These are phyloP conservation scores for Psilanteris sp. DNA, from an alignment of 1,140 invertebrate species.

Conservation along the genomic window DNA sequence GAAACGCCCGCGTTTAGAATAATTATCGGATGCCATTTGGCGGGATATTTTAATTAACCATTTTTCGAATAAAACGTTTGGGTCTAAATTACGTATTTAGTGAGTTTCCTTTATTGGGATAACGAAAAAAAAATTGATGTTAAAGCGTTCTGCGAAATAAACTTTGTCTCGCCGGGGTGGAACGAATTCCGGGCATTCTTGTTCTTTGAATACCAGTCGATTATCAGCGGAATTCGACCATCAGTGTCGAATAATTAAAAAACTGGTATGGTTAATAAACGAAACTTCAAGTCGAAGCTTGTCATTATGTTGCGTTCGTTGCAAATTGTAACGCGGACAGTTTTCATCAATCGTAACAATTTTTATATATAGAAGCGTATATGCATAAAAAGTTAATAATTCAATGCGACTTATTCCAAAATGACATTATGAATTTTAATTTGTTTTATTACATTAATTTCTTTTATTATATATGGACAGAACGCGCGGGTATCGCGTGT, in stretches of 20 bases:
- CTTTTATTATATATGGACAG: too few species aligned
- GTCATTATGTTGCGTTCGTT: too few species aligned
- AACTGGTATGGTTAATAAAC: constrained; percentile 46
- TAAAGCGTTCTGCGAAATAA: constrained; percentile 20
- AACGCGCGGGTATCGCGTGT: too few species aligned
- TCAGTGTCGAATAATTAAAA: constrained; percentile 54
- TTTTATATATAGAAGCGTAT: too few species aligned
- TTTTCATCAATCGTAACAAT: too few species aligned
- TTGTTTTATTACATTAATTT: too few species aligned
- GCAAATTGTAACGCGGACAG: too few species aligned
- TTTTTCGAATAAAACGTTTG: constrained; percentile 1
- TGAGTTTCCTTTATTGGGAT: constrained; percentile 43
- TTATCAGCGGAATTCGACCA: constrained; percentile 47
- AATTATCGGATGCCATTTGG: background rate
- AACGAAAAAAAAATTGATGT: constrained; percentile 42
- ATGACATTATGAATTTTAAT: too few species aligned
- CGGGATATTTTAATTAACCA: constrained; percentile 24
- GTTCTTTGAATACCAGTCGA: constrained; percentile 46
- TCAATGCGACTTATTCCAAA: too few species aligned
- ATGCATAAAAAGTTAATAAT: too few species aligned
- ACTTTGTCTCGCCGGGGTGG: constrained; percentile 38
- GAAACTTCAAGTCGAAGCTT: constrained; percentile 8
- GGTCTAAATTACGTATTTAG: constrained; percentile 11
- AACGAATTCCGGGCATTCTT: constrained; percentile 54
- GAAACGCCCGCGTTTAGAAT: too few species aligned